Percentiles rank a stretch among this genome's conserved stretches.
phyloP scores from a whole-genome alignment of 2,113 vertebrate genomes.

The Phoenicopterus ruber region DNA sequence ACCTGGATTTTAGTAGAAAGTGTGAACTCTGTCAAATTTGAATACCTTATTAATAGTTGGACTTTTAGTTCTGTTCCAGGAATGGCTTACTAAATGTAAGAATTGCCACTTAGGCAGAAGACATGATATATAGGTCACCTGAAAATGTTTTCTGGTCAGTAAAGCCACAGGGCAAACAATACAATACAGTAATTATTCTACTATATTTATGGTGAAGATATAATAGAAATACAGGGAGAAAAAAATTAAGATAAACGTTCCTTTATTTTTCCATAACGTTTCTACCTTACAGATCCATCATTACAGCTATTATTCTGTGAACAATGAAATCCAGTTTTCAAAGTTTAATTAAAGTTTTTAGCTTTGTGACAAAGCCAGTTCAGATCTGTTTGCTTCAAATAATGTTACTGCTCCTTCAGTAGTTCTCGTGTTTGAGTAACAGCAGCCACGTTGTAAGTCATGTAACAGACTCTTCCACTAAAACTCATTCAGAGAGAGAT shows the following conservation, averaged over 20 bases:
- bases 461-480: not conserved
- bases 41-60: not conserved
- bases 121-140: fast-evolving
- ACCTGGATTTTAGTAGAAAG: not conserved
- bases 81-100: not conserved
- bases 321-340: not conserved
- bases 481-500: not conserved
- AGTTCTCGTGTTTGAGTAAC: not conserved
- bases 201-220: not conserved
- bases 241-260: not conserved
- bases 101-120: not conserved
- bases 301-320: not conserved
- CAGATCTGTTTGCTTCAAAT: not conserved
- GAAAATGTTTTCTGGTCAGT: not conserved
- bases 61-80: not conserved
- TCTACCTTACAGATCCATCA: not conserved
- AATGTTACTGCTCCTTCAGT: not conserved
- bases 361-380: not conserved
- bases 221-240: not conserved
- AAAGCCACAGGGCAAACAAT: not conserved
- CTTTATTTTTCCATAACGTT: not conserved
- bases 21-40: not conserved
- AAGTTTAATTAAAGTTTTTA: not conserved
- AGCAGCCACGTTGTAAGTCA: not conserved
- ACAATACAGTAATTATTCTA: not conserved